Percentiles rank a stretch among this genome's conserved stretches.
These are phyloP conservation scores for Dasyurus viverrinus DNA, from an alignment of 2,113 vertebrate species.

Conservation along the genomic window DNA sequence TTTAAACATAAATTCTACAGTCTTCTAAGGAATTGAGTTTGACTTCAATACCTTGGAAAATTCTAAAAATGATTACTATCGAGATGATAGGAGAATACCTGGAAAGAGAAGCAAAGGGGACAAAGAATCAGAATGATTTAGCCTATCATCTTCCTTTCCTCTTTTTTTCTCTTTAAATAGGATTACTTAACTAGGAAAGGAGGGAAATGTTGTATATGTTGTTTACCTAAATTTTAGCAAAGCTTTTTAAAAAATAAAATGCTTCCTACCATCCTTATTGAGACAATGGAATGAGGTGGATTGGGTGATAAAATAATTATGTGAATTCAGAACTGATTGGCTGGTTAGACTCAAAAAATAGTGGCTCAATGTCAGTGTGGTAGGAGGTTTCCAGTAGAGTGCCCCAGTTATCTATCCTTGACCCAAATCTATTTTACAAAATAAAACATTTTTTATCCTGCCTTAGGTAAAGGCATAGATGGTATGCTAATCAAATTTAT, in stretches of 20 bases:
- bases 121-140: neutral
- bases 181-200: neutral
- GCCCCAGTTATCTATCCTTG: neutral
- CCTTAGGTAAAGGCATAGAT: neutral
- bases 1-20: neutral
- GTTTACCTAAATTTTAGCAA: no score
- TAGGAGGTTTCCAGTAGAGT: neutral
- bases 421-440: no score
- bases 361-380: no score
- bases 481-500: neutral
- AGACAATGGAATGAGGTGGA: no score
- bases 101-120: no score
- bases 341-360: no score
- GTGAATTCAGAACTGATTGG: no score
- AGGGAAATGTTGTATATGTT: neutral
- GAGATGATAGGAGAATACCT: neutral
- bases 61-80: neutral
- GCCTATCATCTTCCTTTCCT: neutral
- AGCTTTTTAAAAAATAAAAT: no score
- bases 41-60: neutral
- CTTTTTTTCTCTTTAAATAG: neutral
- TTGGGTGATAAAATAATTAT: no score
- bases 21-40: neutral
- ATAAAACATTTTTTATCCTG: neutral
- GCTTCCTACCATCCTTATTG: no score